Conservation (phyloP, 2,113 vertebrate species). For the Hucho hucho region DNA sequence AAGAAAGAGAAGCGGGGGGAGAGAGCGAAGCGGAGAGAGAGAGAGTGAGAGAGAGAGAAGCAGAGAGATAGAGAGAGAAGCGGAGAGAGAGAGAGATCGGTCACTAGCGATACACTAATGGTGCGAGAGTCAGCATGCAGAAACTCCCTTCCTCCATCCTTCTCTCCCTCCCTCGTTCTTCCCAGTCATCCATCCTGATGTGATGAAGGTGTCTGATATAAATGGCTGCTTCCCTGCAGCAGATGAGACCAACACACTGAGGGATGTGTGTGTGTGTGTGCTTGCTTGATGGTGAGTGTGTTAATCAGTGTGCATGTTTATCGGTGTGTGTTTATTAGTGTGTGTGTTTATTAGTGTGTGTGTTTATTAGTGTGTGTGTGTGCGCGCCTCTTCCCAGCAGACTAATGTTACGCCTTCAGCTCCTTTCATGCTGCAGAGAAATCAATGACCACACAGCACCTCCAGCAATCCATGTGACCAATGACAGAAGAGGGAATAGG, state of each 20-base stretch:
- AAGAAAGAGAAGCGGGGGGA: too few relatives aligned
- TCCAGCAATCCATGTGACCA: conserved; percentile 25
- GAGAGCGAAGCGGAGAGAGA: too few relatives aligned
- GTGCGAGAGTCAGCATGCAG: neutral
- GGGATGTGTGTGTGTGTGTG: conserved; percentile 10
- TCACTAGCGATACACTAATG: too few relatives aligned
- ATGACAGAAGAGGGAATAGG: neutral
- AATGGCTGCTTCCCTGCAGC: conserved; percentile 41
- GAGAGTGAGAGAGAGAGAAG: too few relatives aligned
- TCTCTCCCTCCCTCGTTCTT: conserved; percentile 22
- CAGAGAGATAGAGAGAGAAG: too few relatives aligned
- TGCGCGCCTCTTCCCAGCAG: conserved; percentile 40
- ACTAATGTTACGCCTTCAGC: conserved; percentile 55
- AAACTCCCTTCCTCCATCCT: neutral
- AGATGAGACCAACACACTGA: conserved; percentile 52
- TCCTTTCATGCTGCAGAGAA: conserved; percentile 61
- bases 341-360: conserved; percentile 21
- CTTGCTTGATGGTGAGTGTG: neutral
- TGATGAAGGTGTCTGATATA: conserved; percentile 14
- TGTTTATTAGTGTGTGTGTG: conserved; percentile 21
- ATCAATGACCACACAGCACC: conserved; percentile 60
- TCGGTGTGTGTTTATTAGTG: neutral
- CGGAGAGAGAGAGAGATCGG: too few relatives aligned
- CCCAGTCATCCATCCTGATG: conserved; percentile 15
- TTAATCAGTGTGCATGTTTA: neutral